These are phyloP conservation scores for Ormyrus rosae DNA, from an alignment of 2,888 invertebrate genomes.

Conservation along the genomic window DNA sequence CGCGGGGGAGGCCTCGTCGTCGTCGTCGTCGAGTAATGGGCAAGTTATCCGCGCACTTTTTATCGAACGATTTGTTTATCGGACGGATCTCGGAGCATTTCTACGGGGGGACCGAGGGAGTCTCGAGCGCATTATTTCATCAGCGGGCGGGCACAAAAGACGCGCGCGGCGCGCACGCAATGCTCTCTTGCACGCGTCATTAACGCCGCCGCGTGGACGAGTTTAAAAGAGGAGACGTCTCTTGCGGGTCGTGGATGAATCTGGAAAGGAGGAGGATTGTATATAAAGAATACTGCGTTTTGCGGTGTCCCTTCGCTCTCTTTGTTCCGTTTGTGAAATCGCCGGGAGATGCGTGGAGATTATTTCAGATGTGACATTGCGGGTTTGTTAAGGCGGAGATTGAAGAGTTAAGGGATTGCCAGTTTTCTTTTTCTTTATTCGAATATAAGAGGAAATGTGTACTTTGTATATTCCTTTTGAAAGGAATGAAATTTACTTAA, in stretches of 20 bases:
- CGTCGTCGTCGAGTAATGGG: not conserved
- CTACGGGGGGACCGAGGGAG: not conserved
- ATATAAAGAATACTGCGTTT: not conserved
- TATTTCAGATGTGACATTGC: no score
- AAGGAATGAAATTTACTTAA: no score
- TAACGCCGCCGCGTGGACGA: no score
- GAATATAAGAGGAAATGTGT: no score
- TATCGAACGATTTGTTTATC: not conserved
- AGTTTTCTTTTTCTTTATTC: no score
- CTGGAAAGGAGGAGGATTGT: not conserved
- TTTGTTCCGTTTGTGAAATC: not conserved
- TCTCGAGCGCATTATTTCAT: not conserved
- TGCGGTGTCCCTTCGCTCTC: not conserved
- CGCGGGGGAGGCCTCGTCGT: no score
- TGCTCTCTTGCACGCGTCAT: no score
- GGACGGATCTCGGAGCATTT: not conserved
- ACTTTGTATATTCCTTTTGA: no score
- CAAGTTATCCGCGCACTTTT: not conserved
- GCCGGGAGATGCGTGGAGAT: not conserved
- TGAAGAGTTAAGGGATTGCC: no score
- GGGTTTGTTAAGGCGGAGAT: no score
- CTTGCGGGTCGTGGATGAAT: no score
- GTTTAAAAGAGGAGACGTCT: no score
- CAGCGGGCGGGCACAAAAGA: not conserved
- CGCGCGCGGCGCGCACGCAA: not conserved